Conservation (phyloP, 2,888 invertebrate genomes). For the Biston stratarius region DNA sequence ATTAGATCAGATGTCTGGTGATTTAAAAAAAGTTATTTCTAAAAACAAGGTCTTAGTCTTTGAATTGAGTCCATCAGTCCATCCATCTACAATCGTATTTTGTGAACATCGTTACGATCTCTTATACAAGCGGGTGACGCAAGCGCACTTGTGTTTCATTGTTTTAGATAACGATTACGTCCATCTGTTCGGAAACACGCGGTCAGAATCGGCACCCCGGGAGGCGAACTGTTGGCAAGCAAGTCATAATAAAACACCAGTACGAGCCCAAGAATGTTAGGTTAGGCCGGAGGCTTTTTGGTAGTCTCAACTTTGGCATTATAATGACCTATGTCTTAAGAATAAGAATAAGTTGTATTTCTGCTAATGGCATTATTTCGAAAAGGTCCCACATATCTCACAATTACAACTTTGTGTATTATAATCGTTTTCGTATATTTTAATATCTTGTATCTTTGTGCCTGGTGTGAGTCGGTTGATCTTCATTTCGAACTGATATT, state of each 20-base stretch:
- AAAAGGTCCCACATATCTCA: constrained; percentile 5
- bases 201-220: constrained; percentile 39
- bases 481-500: background rate
- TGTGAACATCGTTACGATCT: constrained; percentile 38
- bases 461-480: background rate
- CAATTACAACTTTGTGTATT: background rate
- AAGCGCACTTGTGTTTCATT: constrained; percentile 49
- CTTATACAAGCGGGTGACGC: constrained; percentile 38
- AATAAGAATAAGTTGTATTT: background rate
- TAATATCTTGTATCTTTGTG: background rate
- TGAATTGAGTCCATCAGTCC: constrained; percentile 7
- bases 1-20: background rate
- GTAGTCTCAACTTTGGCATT: constrained; percentile 11
- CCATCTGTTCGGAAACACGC: constrained; percentile 41
- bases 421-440: background rate
- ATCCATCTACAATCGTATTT: constrained; percentile 15
- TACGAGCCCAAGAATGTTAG: constrained; percentile 1
- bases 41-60: background rate
- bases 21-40: background rate
- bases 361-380: background rate
- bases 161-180: constrained; percentile 45
- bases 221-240: constrained; percentile 38
- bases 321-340: background rate
- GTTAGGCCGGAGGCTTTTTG: constrained; percentile 15
- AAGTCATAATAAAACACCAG: constrained; percentile 14